A percentile compares a stretch with the other conserved stretches of the same genome.
These are phyloP conservation scores for Onychomys torridus DNA, from an alignment of 2,797 vertebrate genomes.

Conservation along the genomic window DNA sequence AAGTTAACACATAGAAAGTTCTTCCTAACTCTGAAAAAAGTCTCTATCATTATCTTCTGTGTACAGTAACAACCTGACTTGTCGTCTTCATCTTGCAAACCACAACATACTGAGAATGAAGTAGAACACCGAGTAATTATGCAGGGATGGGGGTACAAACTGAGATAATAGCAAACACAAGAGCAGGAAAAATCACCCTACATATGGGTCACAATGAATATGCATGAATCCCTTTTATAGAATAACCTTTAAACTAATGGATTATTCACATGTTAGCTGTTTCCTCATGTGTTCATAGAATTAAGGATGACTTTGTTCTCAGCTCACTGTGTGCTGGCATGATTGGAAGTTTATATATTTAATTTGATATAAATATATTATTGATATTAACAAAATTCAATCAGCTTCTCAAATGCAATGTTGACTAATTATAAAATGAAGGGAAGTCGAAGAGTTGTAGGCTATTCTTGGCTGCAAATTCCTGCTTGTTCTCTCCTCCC, in stretches of 20 bases:
- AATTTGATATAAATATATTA: constrained; percentile 21
- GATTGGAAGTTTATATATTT: constrained; percentile 1
- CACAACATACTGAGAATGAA: constrained; percentile 12
- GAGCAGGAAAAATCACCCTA: background rate
- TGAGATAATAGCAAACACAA: background rate
- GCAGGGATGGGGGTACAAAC: background rate
- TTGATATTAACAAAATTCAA: constrained; percentile 44
- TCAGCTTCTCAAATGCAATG: constrained; percentile 27
- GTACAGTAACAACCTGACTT: background rate
- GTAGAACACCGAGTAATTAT: background rate
- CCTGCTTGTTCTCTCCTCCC: background rate
- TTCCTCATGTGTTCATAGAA: background rate
- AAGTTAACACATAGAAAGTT: background rate
- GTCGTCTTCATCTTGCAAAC: background rate
- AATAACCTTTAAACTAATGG: background rate
- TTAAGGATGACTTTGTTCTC: constrained; percentile 5
- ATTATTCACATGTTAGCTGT: background rate
- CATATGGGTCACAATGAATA: background rate
- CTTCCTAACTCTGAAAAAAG: constrained; percentile 33
- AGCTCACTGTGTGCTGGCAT: background rate
- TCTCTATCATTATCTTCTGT: background rate
- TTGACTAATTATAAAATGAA: background rate
- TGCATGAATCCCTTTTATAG: background rate
- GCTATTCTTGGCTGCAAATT: constrained; percentile 12
- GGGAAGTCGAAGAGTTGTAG: background rate